These are phyloP conservation scores for Heliocidaris erythrogramma DNA, from an alignment of 35 echinoderm and acorn worm genomes.

Conservation along the genomic window DNA sequence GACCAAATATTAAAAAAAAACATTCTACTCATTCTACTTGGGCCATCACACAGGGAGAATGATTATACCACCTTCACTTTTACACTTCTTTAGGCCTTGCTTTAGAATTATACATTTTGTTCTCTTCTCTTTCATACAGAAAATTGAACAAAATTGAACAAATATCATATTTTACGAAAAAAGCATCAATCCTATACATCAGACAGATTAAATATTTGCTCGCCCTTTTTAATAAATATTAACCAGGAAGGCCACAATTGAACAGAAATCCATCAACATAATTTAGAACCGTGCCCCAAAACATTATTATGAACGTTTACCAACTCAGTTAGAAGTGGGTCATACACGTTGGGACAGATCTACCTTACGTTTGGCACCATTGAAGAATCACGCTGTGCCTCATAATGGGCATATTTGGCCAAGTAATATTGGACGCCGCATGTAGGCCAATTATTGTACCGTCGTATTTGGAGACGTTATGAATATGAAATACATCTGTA, in stretches of 20 bases:
- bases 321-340: not conserved
- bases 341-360: not conserved
- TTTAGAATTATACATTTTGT: too few species aligned
- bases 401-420: not conserved
- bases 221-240: not conserved
- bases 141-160: too few species aligned
- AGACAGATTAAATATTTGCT: not conserved
- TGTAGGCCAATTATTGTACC: not conserved
- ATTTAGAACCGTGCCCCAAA: not conserved
- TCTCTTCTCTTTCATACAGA: too few species aligned
- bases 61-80: too few species aligned
- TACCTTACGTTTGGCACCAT: not conserved
- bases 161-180: too few species aligned
- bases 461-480: not conserved
- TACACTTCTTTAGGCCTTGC: too few species aligned
- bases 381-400: not conserved
- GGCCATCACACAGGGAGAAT: too few species aligned
- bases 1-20: too few species aligned
- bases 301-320: too few species aligned
- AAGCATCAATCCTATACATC: not conserved
- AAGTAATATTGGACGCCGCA: constrained; percentile 9
- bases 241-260: not conserved
- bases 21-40: too few species aligned
- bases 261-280: not conserved
- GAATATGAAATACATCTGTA: not conserved